Evolutionary conservation across 2,113 vertebrate genomes (phyloP), one percentile per base, ranked within the genome.

Genomic region (Chloropsis hardwickii): DNA sequence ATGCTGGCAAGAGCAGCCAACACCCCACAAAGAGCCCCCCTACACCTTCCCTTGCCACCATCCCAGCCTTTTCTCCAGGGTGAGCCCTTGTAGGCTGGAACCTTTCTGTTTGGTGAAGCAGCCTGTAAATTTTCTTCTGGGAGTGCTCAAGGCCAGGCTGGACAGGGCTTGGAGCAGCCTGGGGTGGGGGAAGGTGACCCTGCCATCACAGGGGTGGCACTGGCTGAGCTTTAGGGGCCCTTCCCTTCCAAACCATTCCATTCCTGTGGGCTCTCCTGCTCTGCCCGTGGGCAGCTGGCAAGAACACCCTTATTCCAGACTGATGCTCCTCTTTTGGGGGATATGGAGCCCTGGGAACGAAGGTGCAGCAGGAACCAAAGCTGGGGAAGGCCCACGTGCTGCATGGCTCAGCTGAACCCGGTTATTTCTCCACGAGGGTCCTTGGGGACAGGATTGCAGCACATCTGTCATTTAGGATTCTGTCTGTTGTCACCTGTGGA

Each of bases 91-190:
- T 15, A 5, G 44, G 8, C n/a, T 83, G 14, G n/a, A 48, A 5
- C 15, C 28, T 47, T 31, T 1, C 2, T 40, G 42, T 29, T 54
- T n/a, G 47, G 1, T 5, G 29, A 31, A 69, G 40, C 61, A 86
- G 11, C 7, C 45, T 21, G 12, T 15, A 11, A 7, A 31, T 42
- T 15, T 45, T 18, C 16, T 31, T 5, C 31, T 40, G 16, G 40
- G 2, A 31, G n/a, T 40, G 65, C 4, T 1, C 65, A 7, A 14
- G 65, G 45, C 53, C 62, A 12, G 62, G 47, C 4, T 70, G 65
- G 84, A 17, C 0, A 0, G 47, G n/a, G 2, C 9, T 31, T 21
- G 65, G 74, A 25, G 56, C n/a, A 25, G 0, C 44, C 72, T 22
- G 53, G 53, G 37, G 2, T 0, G 2, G 16, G 3, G 56, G 10